Evolutionary conservation across 2,113 vertebrate species (phyloP).

Genomic region (Thalassoma bifasciatum): DNA sequence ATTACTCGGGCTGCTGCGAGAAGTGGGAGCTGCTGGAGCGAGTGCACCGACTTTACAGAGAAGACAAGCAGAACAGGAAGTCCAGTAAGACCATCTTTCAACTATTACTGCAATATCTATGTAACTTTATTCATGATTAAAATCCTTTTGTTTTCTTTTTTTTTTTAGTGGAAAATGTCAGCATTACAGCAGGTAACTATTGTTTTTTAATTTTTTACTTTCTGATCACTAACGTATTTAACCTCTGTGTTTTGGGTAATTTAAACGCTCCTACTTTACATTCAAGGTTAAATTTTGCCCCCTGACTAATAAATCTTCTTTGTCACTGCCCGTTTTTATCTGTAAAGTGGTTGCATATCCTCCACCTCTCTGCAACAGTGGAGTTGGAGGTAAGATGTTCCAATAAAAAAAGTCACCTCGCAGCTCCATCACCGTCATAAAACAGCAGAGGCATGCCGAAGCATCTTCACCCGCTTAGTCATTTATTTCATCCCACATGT

Average conservation of each 20-base stretch:
- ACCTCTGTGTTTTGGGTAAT: not conserved
- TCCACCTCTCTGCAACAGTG: slow-evolving; percentile 81
- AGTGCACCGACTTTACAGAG: slow-evolving; percentile 93
- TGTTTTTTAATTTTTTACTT: not conserved
- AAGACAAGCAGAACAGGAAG: slow-evolving; percentile 92
- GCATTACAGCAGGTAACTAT: slow-evolving; percentile 83
- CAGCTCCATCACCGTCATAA: slow-evolving; percentile 30
- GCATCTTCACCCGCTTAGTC: not conserved
- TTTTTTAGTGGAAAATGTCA: slow-evolving; percentile 85
- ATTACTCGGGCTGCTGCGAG: slow-evolving; percentile 98
- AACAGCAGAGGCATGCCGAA: slow-evolving; percentile 48
- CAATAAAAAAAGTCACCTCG: slow-evolving; percentile 30
- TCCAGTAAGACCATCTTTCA: slow-evolving; percentile 84
- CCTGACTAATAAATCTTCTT: slow-evolving; percentile 54
- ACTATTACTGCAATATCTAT: not conserved
- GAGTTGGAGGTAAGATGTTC: slow-evolving; percentile 80
- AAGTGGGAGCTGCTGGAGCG: slow-evolving; percentile 98
- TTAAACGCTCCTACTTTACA: slow-evolving; percentile 1
- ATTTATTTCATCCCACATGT: slow-evolving; percentile 18
- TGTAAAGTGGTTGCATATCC: slow-evolving; percentile 83
- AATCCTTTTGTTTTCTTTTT: not conserved
- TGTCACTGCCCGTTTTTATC: slow-evolving; percentile 49
- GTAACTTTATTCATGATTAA: not conserved
- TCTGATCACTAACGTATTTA: not conserved
- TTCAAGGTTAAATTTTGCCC: slow-evolving; percentile 7